Conservation (phyloP, 1,140 invertebrate species). For the Psilanteris sp. region DNA sequence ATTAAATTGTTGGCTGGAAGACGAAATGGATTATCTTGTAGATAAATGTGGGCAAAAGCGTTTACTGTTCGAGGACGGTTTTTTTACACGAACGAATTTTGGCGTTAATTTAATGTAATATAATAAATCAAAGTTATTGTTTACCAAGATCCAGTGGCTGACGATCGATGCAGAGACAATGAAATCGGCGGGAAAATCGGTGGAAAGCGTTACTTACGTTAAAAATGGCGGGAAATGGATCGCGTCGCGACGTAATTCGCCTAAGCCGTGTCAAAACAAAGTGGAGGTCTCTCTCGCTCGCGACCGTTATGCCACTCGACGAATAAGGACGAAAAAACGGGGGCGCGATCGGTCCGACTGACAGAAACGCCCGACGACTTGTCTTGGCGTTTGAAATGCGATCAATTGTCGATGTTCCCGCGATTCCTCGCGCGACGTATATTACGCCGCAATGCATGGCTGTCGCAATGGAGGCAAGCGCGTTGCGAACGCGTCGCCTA, state of each 20-base stretch:
- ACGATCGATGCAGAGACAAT: too few relatives aligned
- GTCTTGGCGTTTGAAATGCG: too few relatives aligned
- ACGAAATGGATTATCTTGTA: too few relatives aligned
- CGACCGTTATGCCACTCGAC: not conserved
- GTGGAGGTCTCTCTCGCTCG: slow-evolving; percentile 14
- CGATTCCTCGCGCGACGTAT: not conserved
- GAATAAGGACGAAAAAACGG: not conserved
- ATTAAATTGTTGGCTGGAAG: too few relatives aligned
- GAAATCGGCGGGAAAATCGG: slow-evolving; percentile 20
- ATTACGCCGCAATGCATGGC: slow-evolving; percentile 5
- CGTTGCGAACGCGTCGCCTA: slow-evolving; percentile 2
- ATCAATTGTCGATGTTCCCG: too few relatives aligned
- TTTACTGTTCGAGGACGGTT: too few relatives aligned
- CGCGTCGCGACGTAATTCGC: slow-evolving; percentile 35
- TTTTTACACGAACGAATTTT: too few relatives aligned
- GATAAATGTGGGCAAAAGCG: too few relatives aligned
- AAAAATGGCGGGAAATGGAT: slow-evolving; percentile 45
- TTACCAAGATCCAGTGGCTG: too few relatives aligned
- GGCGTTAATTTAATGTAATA: too few relatives aligned
- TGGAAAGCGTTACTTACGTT: not conserved
- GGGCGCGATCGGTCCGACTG: not conserved
- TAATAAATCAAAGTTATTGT: too few relatives aligned
- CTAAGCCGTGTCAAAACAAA: slow-evolving; percentile 38
- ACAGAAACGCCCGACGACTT: not conserved
- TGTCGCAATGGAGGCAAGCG: slow-evolving; percentile 14